Base-by-base conservation (phyloP, 2,888 invertebrate species). In the Polydesmus complanatus region DNA sequence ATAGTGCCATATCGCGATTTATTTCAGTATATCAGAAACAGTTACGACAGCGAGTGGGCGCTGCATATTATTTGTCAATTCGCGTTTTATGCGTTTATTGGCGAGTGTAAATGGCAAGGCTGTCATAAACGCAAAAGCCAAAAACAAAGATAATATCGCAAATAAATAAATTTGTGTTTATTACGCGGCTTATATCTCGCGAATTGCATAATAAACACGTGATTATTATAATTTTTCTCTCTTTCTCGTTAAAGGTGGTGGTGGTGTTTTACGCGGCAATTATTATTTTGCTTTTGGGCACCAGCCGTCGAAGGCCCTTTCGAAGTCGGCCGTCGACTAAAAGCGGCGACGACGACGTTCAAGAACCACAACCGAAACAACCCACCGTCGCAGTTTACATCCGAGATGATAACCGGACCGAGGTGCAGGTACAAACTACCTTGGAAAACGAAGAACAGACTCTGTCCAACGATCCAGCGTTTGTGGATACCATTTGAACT, bases 191-290 rank as follows among this genome's bases (percentile, higher is more conserved):
- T n/a, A n/a, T n/a, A n/a, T n/a, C n/a, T n/a, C n/a, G n/a, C n/a
- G n/a, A n/a, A n/a, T n/a, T n/a, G n/a, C n/a, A n/a, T n/a, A n/a
- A n/a, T n/a, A n/a, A n/a, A n/a, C n/a, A n/a, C n/a, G n/a, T n/a
- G n/a, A n/a, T n/a, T 37, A 37, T 8, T 37, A 8, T 37, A 37
- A 37, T 37, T 37, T 8, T 37, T 37, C 8, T 37, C 14, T 37
- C 5, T 37, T 37, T 5, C 37, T 8, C 14, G 5, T 37, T 37
- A 37, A 37, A 72, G 72, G 71, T 72, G 18, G 71, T 72, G 49
- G 70, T 72, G 48, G 69, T 72, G 19, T 72, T 72, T 65, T 72
- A 72, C 65, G 70, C 71, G 11, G 71, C 71, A 50, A 71, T 72
- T 61, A 72, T 72, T 55, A 67, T 72, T 50, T 68, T 72, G 53